These are phyloP conservation scores for Rhopalosiphum maidis DNA, from an alignment of 1,140 invertebrate genomes.

Conservation along the genomic window DNA sequence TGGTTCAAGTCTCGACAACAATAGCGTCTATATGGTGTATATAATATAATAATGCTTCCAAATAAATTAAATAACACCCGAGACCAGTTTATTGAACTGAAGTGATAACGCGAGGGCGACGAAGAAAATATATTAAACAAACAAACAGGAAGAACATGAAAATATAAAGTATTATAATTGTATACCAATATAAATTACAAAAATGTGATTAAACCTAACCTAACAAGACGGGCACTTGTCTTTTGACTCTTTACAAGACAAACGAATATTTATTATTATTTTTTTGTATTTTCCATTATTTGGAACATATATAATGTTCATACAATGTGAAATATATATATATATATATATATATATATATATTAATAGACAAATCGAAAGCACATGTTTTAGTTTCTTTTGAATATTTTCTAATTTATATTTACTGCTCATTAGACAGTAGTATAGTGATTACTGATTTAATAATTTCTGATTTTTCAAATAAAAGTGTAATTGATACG, in stretches of 20 bases:
- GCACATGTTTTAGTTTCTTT: background rate
- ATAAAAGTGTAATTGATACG: background rate
- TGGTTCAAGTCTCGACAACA: conserved; percentile 45
- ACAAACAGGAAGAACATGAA: background rate
- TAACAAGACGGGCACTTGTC: background rate
- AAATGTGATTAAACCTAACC: background rate
- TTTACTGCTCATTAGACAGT: background rate
- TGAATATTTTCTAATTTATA: background rate
- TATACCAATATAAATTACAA: background rate
- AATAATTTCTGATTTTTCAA: background rate
- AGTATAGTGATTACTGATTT: background rate
- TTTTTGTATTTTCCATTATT: background rate
- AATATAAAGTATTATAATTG: background rate
- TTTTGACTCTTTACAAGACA: background rate
- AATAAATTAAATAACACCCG: conserved; percentile 50
- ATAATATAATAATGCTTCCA: conserved; percentile 21
- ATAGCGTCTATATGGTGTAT: conserved; percentile 20
- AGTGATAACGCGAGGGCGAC: background rate
- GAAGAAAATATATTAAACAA: background rate
- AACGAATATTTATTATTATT: background rate
- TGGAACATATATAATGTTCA: background rate
- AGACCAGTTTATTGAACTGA: conserved; percentile 46
- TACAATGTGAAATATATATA: background rate
- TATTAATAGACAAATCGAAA: background rate
- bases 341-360: background rate